These are phyloP conservation scores for Myopa testacea DNA, from an alignment of 2,888 invertebrate genomes.

Conservation along the genomic window DNA sequence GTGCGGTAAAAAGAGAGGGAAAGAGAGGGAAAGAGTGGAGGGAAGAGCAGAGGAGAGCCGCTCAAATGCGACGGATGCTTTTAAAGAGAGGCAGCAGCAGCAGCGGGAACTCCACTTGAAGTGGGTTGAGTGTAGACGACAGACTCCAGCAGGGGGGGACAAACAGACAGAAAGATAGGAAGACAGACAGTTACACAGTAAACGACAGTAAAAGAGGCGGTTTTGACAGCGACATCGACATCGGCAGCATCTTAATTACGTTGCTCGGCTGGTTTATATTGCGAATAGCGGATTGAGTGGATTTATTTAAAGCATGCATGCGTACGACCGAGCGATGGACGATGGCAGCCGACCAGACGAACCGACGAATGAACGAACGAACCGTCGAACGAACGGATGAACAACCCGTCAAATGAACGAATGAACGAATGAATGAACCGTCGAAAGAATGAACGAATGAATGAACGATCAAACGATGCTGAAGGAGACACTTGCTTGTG, in stretches of 20 bases:
- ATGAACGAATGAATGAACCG: not conserved
- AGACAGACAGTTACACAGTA: constrained; percentile 38
- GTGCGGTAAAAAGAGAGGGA: not conserved
- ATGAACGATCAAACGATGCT: not conserved
- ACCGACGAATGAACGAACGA: not conserved
- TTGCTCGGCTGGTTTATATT: constrained; percentile 27
- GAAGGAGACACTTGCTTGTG: constrained; percentile 20
- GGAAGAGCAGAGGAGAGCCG: not conserved
- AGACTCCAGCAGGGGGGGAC: not conserved
- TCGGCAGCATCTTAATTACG: constrained; percentile 34
- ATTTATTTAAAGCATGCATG: constrained; percentile 40
- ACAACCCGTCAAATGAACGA: not conserved
- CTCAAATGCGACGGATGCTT: not conserved
- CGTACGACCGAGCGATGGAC: constrained; percentile 15
- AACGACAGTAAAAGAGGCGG: constrained; percentile 46
- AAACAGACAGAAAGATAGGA: not conserved
- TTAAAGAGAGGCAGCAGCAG: not conserved
- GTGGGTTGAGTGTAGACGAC: not conserved
- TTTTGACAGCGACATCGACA: not conserved
- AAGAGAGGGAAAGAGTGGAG: not conserved
- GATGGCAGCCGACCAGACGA: not conserved
- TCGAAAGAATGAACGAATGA: not conserved
- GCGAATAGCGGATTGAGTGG: constrained; percentile 36
- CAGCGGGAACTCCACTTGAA: too few relatives aligned
- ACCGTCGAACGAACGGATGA: not conserved